These are phyloP conservation scores for Eueides isabella DNA, from an alignment of 1,140 invertebrate genomes.

Conservation along the genomic window DNA sequence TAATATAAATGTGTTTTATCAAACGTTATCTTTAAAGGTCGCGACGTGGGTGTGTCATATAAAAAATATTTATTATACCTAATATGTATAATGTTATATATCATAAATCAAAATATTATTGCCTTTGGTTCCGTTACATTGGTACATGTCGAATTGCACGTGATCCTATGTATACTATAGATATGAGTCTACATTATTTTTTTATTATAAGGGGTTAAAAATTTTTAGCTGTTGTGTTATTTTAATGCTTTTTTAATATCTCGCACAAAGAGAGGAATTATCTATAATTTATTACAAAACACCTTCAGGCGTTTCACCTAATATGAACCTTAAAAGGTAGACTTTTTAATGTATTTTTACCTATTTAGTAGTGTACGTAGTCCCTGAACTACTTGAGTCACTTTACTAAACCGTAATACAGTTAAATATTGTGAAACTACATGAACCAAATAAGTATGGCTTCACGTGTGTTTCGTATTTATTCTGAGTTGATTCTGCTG, in stretches of 20 bases:
- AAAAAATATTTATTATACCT: not conserved
- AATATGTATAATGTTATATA: not conserved
- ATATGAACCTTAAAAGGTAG: no score
- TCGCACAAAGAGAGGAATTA: no score
- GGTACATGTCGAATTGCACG: not conserved
- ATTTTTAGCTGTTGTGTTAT: no score
- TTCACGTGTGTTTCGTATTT: not conserved
- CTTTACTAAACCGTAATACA: not conserved
- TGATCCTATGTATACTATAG: not conserved
- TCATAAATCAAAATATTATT: not conserved
- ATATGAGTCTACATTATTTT: no score
- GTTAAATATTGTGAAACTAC: slow-evolving; percentile 3
- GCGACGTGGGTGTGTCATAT: not conserved
- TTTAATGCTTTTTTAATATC: no score
- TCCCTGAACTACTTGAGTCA: slow-evolving; percentile 1
- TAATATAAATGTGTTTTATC: not conserved
- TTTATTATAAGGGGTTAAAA: no score
- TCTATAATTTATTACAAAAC: no score
- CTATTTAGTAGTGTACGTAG: no score
- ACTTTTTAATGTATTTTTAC: no score
- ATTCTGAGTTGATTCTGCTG: not conserved
- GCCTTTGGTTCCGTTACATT: not conserved
- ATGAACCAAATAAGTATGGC: not conserved
- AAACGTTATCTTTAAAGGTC: not conserved
- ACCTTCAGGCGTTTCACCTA: no score